Percentiles rank a stretch among this genome's conserved stretches.
phyloP scores from a whole-genome alignment of 1,140 invertebrate genomes.

The Aphaenogaster floridana region DNA sequence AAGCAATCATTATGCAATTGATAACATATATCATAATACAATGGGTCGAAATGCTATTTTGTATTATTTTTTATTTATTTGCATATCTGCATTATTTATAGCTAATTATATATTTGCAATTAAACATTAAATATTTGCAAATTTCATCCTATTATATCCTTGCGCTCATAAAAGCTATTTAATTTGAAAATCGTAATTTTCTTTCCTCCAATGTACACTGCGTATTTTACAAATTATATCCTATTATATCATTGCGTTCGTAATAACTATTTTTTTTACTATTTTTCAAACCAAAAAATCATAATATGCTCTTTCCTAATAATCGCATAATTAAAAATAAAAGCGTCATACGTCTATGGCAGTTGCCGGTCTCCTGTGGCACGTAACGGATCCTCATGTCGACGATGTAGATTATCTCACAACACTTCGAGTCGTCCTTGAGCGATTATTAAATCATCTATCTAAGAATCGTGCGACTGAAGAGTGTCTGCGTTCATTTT shows the following conservation, averaged over 20 bases:
- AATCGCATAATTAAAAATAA: not conserved
- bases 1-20: conserved; percentile 2
- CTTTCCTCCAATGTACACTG: not conserved
- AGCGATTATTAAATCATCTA: conserved; percentile 70
- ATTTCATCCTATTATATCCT: not conserved
- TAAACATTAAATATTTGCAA: conserved; percentile 4
- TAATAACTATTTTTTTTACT: not conserved
- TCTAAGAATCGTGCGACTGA: conserved; percentile 66
- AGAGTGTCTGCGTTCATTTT: conserved; percentile 29
- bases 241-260: not conserved
- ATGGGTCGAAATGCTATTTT: not conserved
- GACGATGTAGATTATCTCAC: conserved; percentile 42
- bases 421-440: conserved; percentile 46
- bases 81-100: not conserved
- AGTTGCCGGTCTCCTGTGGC: conserved; percentile 78
- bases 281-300: not conserved
- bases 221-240: not conserved
- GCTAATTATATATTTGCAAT: not conserved
- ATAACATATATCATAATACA: not conserved
- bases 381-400: conserved; percentile 84
- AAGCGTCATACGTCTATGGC: conserved; percentile 77
- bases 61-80: not conserved
- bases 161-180: not conserved
- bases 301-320: not conserved
- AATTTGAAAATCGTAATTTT: not conserved